Evolutionary conservation across 2,113 vertebrate genomes (phyloP).

Genomic region (Ia io): DNA sequence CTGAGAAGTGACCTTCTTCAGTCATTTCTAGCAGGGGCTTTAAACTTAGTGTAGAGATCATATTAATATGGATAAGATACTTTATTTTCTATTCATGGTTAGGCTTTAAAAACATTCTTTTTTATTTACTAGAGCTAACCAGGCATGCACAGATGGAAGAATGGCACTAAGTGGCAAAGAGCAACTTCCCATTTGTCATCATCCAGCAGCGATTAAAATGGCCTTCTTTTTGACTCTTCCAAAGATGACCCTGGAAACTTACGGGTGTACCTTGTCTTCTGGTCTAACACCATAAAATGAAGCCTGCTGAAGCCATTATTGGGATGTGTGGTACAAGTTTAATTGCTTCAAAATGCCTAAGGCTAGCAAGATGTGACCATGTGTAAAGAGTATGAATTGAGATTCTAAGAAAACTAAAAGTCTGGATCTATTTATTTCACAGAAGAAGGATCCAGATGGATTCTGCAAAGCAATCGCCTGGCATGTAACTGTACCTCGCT

Average conservation of each 20-base stretch:
- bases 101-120: background rate
- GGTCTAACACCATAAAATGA: constrained; percentile 25
- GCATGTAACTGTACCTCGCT: background rate
- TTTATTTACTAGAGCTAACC: background rate
- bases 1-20: constrained; percentile 41
- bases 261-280: background rate
- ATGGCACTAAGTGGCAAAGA: background rate
- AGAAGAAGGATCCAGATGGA: constrained; percentile 35
- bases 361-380: constrained; percentile 50
- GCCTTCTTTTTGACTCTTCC: constrained; percentile 2
- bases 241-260: constrained; percentile 47
- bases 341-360: constrained; percentile 51
- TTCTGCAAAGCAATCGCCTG: background rate
- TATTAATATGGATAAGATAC: constrained; percentile 36
- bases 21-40: constrained; percentile 21
- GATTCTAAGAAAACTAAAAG: background rate
- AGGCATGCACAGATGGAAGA: background rate
- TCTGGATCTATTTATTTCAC: constrained; percentile 43
- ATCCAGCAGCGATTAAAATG: background rate
- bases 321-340: constrained; percentile 49
- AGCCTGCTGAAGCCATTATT: constrained; percentile 59
- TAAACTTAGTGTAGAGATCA: constrained; percentile 14
- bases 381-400: constrained; percentile 34
- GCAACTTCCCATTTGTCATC: background rate
- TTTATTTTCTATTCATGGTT: constrained; percentile 19